These are phyloP conservation scores for Pemphigus obesinymphae DNA, from an alignment of 1,140 invertebrate genomes.

Conservation along the genomic window DNA sequence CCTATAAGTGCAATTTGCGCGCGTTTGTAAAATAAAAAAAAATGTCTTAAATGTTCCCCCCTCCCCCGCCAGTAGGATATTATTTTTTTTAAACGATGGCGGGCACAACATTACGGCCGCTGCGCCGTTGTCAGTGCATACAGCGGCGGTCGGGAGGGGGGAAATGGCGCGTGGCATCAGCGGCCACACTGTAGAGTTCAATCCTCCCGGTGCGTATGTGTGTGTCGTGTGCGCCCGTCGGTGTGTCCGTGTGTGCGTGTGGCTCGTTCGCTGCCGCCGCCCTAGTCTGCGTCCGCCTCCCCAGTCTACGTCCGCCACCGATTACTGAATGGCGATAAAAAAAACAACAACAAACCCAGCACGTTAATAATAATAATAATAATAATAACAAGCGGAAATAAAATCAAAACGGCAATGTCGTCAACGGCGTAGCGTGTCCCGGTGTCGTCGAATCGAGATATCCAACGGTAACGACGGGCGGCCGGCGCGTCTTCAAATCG, in stretches of 20 bases:
- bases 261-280: neutral
- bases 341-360: slow-evolving; percentile 26
- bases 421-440: neutral
- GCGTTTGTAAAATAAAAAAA: too few species aligned
- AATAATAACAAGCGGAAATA: neutral
- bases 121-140: neutral
- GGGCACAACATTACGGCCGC: neutral
- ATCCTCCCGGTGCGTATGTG: neutral
- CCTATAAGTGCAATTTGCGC: too few species aligned
- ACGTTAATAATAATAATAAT: slow-evolving; percentile 29
- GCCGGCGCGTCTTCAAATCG: neutral
- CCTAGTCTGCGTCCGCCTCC: neutral
- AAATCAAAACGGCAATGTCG: neutral
- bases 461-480: neutral
- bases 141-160: too few species aligned
- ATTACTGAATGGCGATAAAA: slow-evolving; percentile 27
- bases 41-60: too few species aligned
- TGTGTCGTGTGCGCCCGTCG: neutral
- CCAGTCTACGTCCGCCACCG: neutral
- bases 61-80: too few species aligned
- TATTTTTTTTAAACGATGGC: neutral
- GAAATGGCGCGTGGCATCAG: neutral
- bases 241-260: neutral
- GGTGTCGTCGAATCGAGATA: neutral
- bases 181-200: slow-evolving; percentile 24